phyloP scores from a whole-genome alignment of 1,140 invertebrate genomes.

The Bombus pyrosoma region DNA sequence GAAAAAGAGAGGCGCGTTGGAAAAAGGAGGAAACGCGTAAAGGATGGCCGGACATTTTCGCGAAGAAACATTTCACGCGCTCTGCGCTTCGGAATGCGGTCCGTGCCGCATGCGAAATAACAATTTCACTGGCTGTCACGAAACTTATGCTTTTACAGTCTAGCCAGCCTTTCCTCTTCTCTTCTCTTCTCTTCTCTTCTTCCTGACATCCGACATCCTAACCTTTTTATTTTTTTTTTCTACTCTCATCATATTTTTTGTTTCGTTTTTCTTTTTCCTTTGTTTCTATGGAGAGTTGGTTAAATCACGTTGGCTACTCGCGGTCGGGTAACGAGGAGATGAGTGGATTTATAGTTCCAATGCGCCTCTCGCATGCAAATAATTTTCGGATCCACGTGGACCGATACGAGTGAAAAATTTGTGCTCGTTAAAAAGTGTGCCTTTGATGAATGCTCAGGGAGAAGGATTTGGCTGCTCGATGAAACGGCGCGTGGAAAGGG shows the following conservation, averaged over 20 bases:
- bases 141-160: constrained; percentile 14
- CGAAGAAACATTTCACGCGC: constrained; percentile 65
- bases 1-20: constrained; percentile 12
- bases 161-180: background rate
- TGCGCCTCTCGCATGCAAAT: background rate
- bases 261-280: background rate
- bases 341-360: constrained; percentile 63
- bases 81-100: constrained; percentile 59
- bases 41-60: constrained; percentile 66
- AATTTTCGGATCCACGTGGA: background rate
- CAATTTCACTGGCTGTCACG: constrained; percentile 52
- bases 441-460: background rate
- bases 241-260: background rate
- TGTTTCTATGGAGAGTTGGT: background rate
- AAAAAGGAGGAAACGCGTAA: constrained; percentile 61
- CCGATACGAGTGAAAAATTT: background rate
- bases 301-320: constrained; percentile 58
- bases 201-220: background rate
- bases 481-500: background rate
- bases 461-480: background rate
- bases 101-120: constrained; percentile 64
- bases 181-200: background rate
- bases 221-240: background rate
- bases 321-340: background rate
- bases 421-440: background rate